Conservation (phyloP, 1,140 invertebrate species). For the Odontomachus brunneus region DNA sequence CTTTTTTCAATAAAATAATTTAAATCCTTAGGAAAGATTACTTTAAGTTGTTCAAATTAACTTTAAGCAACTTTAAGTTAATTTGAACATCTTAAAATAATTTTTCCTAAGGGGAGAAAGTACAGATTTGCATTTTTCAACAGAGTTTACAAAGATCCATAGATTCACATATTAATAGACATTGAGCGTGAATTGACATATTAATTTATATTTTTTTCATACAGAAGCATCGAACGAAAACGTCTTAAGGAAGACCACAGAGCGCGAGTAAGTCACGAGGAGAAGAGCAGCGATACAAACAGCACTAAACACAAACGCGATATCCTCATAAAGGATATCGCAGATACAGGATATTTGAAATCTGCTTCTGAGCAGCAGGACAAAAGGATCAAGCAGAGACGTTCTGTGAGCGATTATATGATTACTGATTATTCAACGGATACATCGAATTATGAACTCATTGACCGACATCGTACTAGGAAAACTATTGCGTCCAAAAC, state of each 20-base stretch:
- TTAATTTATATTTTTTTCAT: not conserved
- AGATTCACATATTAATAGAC: too few species aligned
- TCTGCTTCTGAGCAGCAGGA: not conserved
- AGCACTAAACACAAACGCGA: conserved; percentile 49
- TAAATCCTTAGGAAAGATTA: too few species aligned
- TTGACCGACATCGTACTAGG: not conserved
- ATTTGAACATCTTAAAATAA: too few species aligned
- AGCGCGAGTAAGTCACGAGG: conserved; percentile 21
- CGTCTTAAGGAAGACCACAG: conserved; percentile 47
- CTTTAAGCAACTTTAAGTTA: too few species aligned
- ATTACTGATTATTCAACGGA: not conserved
- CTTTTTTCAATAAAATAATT: too few species aligned
- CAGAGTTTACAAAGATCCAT: too few species aligned
- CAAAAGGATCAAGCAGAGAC: conserved; percentile 17
- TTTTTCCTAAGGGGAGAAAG: too few species aligned
- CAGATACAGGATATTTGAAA: not conserved
- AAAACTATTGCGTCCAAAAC: not conserved
- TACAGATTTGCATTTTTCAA: too few species aligned
- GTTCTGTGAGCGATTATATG: conserved; percentile 20
- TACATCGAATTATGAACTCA: not conserved
- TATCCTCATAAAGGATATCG: not conserved
- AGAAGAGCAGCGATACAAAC: conserved; percentile 19
- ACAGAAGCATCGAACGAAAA: conserved; percentile 58
- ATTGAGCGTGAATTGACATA: too few species aligned
- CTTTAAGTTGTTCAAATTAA: too few species aligned